Evolutionary conservation across 2,113 vertebrate genomes (phyloP), one percentile per base, ranked within the genome.

Genomic region (Gymnarchus niloticus): DNA sequence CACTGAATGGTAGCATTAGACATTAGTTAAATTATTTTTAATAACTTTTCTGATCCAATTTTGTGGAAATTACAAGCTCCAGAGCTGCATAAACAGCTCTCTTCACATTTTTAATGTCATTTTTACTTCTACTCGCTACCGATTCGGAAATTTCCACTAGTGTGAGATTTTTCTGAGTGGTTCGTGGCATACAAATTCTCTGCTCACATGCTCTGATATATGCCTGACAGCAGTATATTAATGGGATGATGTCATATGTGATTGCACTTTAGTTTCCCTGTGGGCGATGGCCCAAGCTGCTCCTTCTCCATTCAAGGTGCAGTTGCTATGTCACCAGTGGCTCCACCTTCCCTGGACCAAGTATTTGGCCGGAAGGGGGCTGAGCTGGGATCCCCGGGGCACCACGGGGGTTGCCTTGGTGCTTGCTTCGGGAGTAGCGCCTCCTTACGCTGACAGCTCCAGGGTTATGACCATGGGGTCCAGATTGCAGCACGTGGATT

Each of bases 161-260:
- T 33, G 17, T 8, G 12, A 56, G 28, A 56, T 48, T 54, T 82
- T 54, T 49, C 52, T 54, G 25, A 54, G 49, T 54, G 80, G 25
- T 82, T 49, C 48, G 37, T 51, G 25, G 48, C 44, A 51, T 81
- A 33, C 28, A 82, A 23, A 82, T 82, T 37, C 49, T 28, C 48
- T 49, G 14, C 48, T 54, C n/a, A 41, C 76, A 54, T 82, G 21
- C 48, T 33, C 80, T 82, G n/a, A 82, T n/a, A 81, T 6, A 33
- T 52, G 80, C 49, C 80, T 54, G 4, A 28, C 49, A 54, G 80
- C 51, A 33, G 49, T 51, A 54, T 82, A 54, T 82, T 82, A 54
- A 78, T 78, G 76, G 76, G 76, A 78, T 10, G 76, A 48, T 78
- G 37, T 78, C 76, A 78, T 78, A 78, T 48, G 21, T 78, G 76